phyloP scores from a whole-genome alignment of 2,888 invertebrate genomes.

The Alitta virens region DNA sequence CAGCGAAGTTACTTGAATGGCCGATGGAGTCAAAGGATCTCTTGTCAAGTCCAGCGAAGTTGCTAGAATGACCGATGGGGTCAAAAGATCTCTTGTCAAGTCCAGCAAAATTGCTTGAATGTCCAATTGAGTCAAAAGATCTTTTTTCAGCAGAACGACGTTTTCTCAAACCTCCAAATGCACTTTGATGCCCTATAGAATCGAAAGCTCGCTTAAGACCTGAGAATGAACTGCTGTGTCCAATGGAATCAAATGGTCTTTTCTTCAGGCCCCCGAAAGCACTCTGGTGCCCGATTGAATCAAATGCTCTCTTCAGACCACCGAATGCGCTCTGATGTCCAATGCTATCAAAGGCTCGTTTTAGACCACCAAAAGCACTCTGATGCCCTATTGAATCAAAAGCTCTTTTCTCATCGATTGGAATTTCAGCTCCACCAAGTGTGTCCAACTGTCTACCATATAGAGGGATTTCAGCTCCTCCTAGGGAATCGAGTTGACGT shows the following conservation, averaged over 20 bases:
- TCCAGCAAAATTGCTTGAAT: constrained; percentile 12
- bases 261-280: constrained; percentile 14
- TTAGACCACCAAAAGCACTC: constrained; percentile 2
- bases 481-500: constrained; percentile 8
- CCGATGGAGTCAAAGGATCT: constrained; percentile 15
- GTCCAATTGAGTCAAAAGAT: constrained; percentile 18
- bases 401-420: constrained; percentile 4
- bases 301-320: constrained; percentile 7
- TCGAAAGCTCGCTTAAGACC: constrained; percentile 17
- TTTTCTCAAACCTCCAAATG: constrained; percentile 10
- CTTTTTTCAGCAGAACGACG: constrained; percentile 3
- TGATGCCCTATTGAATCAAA: constrained; percentile 10
- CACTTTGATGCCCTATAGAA: constrained; percentile 9
- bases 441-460: constrained; percentile 6
- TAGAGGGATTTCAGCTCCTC: constrained; percentile 9
- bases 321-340: not conserved
- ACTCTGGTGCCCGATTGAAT: constrained; percentile 6
- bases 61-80: constrained; percentile 9
- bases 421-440: constrained; percentile 4
- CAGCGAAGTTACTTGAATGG: constrained; percentile 2
- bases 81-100: constrained; percentile 18
- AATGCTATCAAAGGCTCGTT: constrained; percentile 3
- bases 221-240: constrained; percentile 4
- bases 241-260: constrained; percentile 11
- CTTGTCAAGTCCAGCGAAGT: constrained; percentile 17